Evolutionary conservation across 2,888 invertebrate species (phyloP), one percentile per base, ranked within the genome.

Genomic region (Orgyia antiqua): DNA sequence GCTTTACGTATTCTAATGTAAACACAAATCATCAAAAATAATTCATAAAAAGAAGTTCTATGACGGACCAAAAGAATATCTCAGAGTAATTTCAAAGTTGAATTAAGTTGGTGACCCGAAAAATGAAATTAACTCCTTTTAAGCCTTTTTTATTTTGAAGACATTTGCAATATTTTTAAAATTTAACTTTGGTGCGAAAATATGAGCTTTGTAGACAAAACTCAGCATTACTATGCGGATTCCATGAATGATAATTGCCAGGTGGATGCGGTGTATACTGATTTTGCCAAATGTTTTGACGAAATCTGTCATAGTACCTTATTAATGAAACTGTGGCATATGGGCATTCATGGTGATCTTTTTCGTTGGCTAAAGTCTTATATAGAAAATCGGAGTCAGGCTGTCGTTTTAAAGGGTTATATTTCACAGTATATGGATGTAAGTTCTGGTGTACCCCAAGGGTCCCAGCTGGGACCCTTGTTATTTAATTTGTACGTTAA

Each of bases 11-110:
- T n/a, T n/a, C n/a, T n/a, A n/a, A n/a, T n/a, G n/a, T n/a, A n/a
- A n/a, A n/a, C n/a, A n/a, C n/a, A n/a, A n/a, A n/a, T n/a, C n/a
- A n/a, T n/a, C n/a, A n/a, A n/a, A n/a, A n/a, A n/a, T n/a, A n/a
- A n/a, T n/a, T n/a, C n/a, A n/a, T n/a, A n/a, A n/a, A n/a, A n/a
- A n/a, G n/a, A n/a, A n/a, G n/a, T n/a, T n/a, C n/a, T n/a, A n/a
- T n/a, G n/a, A n/a, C n/a, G n/a, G n/a, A 11, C 12, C 8, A 30
- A 33, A 34, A 34, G 24, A 13, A 34, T 30, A 34, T 29, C 34
- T 27, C 18, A 13, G 19, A 34, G 30, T 30, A 34, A 27, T 34
- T 35, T 30, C 19, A 30, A 30, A 30, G 35, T 35, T 35, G 24
- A 30, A 30, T 30, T 30, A 34, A 35, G 27, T 35, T 35, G 27